Conservation (phyloP, 2,113 vertebrate species). For the Rhinoderma darwinii region DNA sequence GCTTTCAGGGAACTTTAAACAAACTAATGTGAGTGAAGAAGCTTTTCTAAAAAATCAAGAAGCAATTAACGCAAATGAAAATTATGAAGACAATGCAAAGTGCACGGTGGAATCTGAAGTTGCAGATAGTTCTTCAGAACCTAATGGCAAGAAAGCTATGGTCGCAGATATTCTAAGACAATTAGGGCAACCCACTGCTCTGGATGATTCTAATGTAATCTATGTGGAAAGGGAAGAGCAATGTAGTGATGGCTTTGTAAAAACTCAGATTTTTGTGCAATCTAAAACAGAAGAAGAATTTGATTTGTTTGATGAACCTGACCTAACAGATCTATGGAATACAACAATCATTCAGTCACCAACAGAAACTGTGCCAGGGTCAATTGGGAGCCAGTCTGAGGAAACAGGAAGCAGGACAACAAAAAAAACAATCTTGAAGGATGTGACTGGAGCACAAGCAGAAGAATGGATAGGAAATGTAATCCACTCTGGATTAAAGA, state of each 20-base stretch:
- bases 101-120: conserved; percentile 20
- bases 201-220: conserved; percentile 80
- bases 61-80: conserved; percentile 30
- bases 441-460: conserved; percentile 74
- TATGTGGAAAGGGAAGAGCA: conserved; percentile 80
- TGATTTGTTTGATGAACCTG: conserved; percentile 74
- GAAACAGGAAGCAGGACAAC: conserved; percentile 74
- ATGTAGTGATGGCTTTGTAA: conserved; percentile 76
- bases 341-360: conserved; percentile 75
- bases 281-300: conserved; percentile 84
- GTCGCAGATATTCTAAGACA: conserved; percentile 84
- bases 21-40: conserved; percentile 23
- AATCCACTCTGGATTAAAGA: conserved; percentile 77
- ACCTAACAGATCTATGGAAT: conserved; percentile 74
- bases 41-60: conserved; percentile 34
- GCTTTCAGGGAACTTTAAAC: not conserved
- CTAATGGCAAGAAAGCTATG: conserved; percentile 72
- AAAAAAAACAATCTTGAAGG: conserved; percentile 76
- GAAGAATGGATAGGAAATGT: conserved; percentile 82
- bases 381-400: conserved; percentile 61
- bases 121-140: conserved; percentile 63
- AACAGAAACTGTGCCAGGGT: conserved; percentile 73
- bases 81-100: conserved; percentile 56
- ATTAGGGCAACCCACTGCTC: conserved; percentile 79
- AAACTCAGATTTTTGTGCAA: conserved; percentile 84